Percentiles rank a stretch among this genome's conserved stretches.
Conservation (phyloP, 2,797 vertebrate genomes). For the Salarias fasciatus region DNA sequence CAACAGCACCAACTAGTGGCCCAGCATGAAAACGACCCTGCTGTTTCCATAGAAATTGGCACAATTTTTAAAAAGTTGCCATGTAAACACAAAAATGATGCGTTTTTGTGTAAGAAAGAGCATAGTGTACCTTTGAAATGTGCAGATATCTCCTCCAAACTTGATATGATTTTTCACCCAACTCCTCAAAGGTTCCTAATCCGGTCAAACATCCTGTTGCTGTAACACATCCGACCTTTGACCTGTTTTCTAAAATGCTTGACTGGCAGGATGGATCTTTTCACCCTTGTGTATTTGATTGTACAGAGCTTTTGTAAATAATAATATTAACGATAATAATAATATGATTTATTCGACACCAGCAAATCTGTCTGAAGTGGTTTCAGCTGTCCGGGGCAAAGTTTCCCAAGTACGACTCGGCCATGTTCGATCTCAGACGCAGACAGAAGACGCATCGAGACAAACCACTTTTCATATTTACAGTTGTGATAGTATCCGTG, state of each 20-base stretch:
- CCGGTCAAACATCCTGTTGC: conserved; percentile 47
- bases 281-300: conserved; percentile 69
- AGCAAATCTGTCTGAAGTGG: conserved; percentile 70
- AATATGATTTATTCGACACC: conserved; percentile 76
- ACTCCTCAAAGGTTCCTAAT: conserved; percentile 4
- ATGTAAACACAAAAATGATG: too few relatives aligned
- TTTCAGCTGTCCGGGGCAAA: conserved; percentile 49
- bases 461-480: conserved; percentile 3
- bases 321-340: conserved; percentile 62
- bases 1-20: too few relatives aligned
- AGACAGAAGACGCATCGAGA: conserved; percentile 46
- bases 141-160: too few relatives aligned
- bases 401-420: conserved; percentile 42
- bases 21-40: too few relatives aligned
- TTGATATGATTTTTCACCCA: background rate
- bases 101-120: too few relatives aligned
- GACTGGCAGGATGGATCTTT: conserved; percentile 54
- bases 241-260: conserved; percentile 59
- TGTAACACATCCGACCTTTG: conserved; percentile 47
- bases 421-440: conserved; percentile 19
- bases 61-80: too few relatives aligned
- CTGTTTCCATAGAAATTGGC: too few relatives aligned
- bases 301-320: conserved; percentile 79
- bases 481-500: conserved; percentile 6
- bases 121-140: too few relatives aligned